Evolutionary conservation across 1,140 invertebrate genomes (phyloP), one percentile per base, ranked within the genome.

Genomic region (Akabosia matsudoensis): DNA sequence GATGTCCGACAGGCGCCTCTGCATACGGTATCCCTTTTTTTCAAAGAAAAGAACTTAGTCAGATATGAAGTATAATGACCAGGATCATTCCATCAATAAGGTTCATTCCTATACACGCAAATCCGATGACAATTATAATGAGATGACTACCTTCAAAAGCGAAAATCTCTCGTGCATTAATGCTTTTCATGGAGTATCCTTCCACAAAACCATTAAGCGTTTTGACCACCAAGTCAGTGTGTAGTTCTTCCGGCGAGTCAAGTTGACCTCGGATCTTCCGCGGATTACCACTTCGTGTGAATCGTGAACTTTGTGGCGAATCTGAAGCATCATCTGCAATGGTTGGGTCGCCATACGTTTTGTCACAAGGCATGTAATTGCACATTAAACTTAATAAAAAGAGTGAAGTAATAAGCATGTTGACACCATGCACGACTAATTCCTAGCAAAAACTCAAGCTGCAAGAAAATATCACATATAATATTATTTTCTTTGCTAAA

Each of bases 1-100:
- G 22, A 24, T 54, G 37, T 28, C 34, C 45, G 2, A 28, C 13
- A 26, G 91, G 26, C 88, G 45, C 92, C 16, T 92, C 70, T 10
- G 33, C 70, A 24, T 72, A 72, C 26, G 70, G 70, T 51, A 72
- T n/a, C 28, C 70, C 70, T 45, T n/a, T n/a, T n/a, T n/a, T n/a
- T n/a, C n/a, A 45, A 45, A 45, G 7, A 45, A 7, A 18, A 45
- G 18, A 45, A 45, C 51, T 26, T 64, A 7, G n/a, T 22, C 22
- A 64, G n/a, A 10, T 45, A 18, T 45, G 37, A 45, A 45, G 18
- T 45, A n/a, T n/a, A n/a, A n/a, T n/a, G n/a, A n/a, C n/a, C n/a
- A n/a, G n/a, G n/a, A n/a, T n/a, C n/a, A n/a, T n/a, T n/a, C n/a
- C n/a, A n/a, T n/a, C n/a, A n/a, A n/a, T n/a, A n/a, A n/a, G n/a